A percentile compares a stretch with the other conserved stretches of the same genome.
These are phyloP conservation scores for Andrena chrysosceles DNA, from an alignment of 2,888 invertebrate genomes.

Conservation along the genomic window DNA sequence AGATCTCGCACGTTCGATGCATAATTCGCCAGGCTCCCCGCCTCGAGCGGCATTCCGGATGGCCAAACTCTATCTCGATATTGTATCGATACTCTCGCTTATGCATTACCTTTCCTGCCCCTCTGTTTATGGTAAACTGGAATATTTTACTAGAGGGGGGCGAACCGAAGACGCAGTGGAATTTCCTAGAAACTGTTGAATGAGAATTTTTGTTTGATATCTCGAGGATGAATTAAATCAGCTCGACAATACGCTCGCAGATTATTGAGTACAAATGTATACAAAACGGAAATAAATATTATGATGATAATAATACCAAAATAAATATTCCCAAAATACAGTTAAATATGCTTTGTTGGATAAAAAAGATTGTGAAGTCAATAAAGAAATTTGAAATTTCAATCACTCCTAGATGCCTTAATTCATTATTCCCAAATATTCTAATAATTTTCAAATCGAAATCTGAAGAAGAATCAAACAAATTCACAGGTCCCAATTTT, in stretches of 20 bases:
- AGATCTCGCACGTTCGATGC: slow-evolving; percentile 73
- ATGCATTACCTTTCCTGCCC: slow-evolving; percentile 37
- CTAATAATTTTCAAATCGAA: no score
- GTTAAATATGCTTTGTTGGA: no score
- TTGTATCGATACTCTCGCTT: slow-evolving; percentile 53
- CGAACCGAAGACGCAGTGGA: slow-evolving; percentile 16
- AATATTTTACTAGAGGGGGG: slow-evolving; percentile 30
- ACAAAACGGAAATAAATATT: not conserved
- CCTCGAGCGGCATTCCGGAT: slow-evolving; percentile 47
- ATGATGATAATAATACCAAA: not conserved
- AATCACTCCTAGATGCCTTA: not conserved
- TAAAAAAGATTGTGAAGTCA: no score
- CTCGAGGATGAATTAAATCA: not conserved
- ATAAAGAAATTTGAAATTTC: not conserved
- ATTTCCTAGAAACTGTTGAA: not conserved
- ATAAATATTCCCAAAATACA: not conserved
- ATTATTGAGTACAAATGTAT: not conserved
- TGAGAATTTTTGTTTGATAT: not conserved
- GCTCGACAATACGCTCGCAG: not conserved
- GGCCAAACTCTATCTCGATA: slow-evolving; percentile 52
- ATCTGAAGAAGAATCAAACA: no score
- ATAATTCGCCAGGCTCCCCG: slow-evolving; percentile 71
- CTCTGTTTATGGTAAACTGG: slow-evolving; percentile 38
- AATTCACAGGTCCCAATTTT: no score
- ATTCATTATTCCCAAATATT: not conserved